Conservation (phyloP, 2,888 invertebrate species). For the Nephrotoma flavescens region DNA sequence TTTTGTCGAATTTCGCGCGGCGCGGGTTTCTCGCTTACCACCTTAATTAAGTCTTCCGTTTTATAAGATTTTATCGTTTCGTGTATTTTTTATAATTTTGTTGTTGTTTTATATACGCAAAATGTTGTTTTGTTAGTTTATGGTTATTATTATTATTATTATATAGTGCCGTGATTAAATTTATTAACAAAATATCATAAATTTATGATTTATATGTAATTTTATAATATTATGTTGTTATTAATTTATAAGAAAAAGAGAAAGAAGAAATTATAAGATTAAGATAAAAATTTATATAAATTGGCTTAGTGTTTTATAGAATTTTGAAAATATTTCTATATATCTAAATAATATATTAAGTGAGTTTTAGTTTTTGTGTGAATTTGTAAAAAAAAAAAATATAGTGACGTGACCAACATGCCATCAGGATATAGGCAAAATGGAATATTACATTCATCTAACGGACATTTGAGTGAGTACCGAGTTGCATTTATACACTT, state of each 20-base stretch:
- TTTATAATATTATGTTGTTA: not conserved
- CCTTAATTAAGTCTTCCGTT: not conserved
- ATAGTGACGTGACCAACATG: not conserved
- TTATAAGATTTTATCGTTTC: not conserved
- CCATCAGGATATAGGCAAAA: constrained; percentile 1
- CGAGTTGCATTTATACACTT: not conserved
- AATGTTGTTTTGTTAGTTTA: not conserved
- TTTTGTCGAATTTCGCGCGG: not conserved
- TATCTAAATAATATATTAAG: not conserved
- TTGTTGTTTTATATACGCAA: not conserved
- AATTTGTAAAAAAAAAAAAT: not conserved
- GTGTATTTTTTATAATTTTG: not conserved
- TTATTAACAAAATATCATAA: not conserved
- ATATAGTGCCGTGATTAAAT: not conserved
- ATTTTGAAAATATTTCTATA: not conserved
- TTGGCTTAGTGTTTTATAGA: not conserved
- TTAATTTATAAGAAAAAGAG: not conserved
- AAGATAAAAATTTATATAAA: not conserved
- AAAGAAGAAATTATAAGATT: not conserved
- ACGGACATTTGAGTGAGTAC: constrained; percentile 5
- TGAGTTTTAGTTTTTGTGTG: not conserved
- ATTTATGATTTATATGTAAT: not conserved
- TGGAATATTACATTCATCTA: constrained; percentile 6
- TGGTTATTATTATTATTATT: not conserved
- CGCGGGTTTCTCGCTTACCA: not conserved